Evolutionary conservation across 1,140 invertebrate genomes (phyloP).

Genomic region (Sinonovacula constricta): DNA sequence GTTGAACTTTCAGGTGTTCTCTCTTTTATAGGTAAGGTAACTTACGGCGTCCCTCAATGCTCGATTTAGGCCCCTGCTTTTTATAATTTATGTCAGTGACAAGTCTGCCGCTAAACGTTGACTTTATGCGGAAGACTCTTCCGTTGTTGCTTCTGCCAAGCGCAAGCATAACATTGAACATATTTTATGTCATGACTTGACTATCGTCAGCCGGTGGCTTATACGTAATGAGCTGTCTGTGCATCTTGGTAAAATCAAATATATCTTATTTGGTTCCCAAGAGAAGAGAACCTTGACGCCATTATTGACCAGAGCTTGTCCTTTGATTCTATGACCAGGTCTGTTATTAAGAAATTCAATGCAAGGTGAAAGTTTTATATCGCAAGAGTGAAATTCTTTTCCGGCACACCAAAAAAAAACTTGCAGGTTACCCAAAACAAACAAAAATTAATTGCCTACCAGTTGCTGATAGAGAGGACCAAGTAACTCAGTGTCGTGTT

Average conservation of each 20-base stretch:
- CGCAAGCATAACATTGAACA: not conserved
- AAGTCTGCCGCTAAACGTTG: no score
- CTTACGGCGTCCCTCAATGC: slow-evolving; percentile 5
- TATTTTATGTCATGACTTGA: not conserved
- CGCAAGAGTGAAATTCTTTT: slow-evolving; percentile 22
- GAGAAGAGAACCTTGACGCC: not conserved
- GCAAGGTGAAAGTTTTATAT: slow-evolving; percentile 20
- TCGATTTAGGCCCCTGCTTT: no score
- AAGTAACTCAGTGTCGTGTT: slow-evolving; percentile 9
- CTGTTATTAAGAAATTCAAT: slow-evolving; percentile 20
- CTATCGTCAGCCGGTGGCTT: slow-evolving; percentile 11
- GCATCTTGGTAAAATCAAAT: slow-evolving; percentile 55
- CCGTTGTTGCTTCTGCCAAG: not conserved
- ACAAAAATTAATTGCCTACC: slow-evolving; percentile 22
- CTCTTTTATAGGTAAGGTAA: not conserved
- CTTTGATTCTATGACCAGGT: not conserved
- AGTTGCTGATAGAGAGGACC: slow-evolving; percentile 1
- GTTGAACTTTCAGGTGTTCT: slow-evolving; percentile 7
- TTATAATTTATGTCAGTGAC: no score
- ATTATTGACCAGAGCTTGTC: slow-evolving; percentile 7
- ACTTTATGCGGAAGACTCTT: slow-evolving; percentile 24
- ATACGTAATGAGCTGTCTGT: slow-evolving; percentile 47
- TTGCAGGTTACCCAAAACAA: no score
- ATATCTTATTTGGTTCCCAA: slow-evolving; percentile 46
- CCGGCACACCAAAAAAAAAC: slow-evolving; percentile 32